Conservation (phyloP, 1,140 invertebrate species). For the Lordiphosa collinella region DNA sequence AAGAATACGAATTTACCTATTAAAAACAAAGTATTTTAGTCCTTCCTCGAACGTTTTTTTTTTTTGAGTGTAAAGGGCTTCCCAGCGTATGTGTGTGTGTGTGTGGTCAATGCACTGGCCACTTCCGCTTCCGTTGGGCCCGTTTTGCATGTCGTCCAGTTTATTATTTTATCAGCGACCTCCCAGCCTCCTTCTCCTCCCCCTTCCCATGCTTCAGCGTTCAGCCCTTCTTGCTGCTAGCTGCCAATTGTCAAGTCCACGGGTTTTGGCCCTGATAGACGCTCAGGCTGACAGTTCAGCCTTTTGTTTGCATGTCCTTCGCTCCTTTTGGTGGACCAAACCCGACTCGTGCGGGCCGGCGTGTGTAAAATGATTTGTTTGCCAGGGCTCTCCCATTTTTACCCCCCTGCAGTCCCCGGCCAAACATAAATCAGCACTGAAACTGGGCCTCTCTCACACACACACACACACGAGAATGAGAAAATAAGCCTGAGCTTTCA, state of each 20-base stretch:
- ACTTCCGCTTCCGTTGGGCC: conserved; percentile 24
- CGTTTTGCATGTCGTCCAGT: conserved; percentile 40
- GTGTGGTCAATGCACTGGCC: conserved; percentile 45
- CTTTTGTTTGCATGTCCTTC: conserved; percentile 13
- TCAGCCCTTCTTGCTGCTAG: neutral
- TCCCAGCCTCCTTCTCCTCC: conserved; percentile 11
- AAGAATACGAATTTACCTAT: too few relatives aligned
- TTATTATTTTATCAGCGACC: conserved; percentile 48
- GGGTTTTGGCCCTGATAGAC: conserved; percentile 10
- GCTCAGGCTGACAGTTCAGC: conserved; percentile 22
- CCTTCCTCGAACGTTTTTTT: too few relatives aligned
- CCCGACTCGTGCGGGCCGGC: neutral
- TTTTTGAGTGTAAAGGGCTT: too few relatives aligned
- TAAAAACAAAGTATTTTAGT: too few relatives aligned
- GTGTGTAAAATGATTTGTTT: conserved; percentile 51
- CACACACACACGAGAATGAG: neutral
- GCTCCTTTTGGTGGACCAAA: neutral
- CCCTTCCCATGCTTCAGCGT: neutral
- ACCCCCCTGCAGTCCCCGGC: conserved; percentile 14
- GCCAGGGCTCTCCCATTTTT: conserved; percentile 16
- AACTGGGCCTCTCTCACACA: neutral
- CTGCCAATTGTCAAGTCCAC: conserved; percentile 40
- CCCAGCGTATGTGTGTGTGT: conserved; percentile 1
- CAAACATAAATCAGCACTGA: conserved; percentile 41
- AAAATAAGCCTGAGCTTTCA: conserved; percentile 4